Conservation (phyloP, 2,888 invertebrate species). For the Cerceris rybyensis region DNA sequence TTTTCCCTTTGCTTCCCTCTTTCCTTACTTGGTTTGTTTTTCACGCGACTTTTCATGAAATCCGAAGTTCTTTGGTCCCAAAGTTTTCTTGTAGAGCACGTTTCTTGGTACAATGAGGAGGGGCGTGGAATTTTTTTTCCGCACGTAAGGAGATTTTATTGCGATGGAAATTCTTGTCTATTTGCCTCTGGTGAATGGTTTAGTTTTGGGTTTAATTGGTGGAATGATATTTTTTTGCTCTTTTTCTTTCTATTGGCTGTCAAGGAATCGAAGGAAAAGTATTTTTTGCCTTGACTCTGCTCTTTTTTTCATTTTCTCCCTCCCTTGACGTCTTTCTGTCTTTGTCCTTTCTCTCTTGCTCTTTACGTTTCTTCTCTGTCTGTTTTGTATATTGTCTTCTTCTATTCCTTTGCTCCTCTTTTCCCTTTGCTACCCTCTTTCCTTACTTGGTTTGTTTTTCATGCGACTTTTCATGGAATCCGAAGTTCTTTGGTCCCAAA, state of each 20-base stretch:
- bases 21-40: constrained; percentile 51
- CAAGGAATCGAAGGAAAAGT: background rate
- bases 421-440: constrained; percentile 8
- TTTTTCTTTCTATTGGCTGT: too few species aligned
- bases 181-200: too few species aligned
- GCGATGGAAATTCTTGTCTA: too few species aligned
- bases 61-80: constrained; percentile 51
- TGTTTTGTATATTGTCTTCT: constrained; percentile 13
- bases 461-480: constrained; percentile 61
- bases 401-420: constrained; percentile 5
- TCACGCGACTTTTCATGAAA: constrained; percentile 63
- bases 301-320: constrained; percentile 4
- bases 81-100: constrained; percentile 31
- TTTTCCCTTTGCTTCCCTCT: constrained; percentile 7
- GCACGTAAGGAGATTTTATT: background rate
- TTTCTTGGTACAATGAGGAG: constrained; percentile 25
- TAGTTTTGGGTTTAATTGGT: too few species aligned
- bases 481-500: constrained; percentile 49
- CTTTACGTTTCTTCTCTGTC: background rate
- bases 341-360: background rate
- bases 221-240: too few species aligned
- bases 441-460: constrained; percentile 55
- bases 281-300: background rate
- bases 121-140: constrained; percentile 23
- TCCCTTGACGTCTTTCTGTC: constrained; percentile 10